Conservation (phyloP, 2,888 invertebrate species). For the Caenorhabditis becei region DNA sequence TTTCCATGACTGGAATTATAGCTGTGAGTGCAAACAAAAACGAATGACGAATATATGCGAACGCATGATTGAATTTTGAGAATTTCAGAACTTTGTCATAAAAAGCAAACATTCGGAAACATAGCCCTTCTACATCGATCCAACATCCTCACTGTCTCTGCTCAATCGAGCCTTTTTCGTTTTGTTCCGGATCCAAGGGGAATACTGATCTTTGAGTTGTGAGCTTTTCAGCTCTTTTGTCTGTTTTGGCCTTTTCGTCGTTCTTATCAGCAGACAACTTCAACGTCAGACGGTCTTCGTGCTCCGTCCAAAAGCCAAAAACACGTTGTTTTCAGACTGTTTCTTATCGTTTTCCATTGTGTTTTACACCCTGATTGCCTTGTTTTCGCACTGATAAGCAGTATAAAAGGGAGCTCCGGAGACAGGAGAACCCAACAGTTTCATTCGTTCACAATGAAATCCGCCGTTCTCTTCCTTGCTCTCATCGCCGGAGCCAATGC, state of each 20-base stretch:
- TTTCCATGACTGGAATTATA: too few relatives aligned
- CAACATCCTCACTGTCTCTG: too few relatives aligned
- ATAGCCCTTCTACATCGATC: too few relatives aligned
- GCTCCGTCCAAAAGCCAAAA: constrained; percentile 7
- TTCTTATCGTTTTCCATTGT: neutral
- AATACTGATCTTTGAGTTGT: too few relatives aligned
- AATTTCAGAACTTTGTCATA: too few relatives aligned
- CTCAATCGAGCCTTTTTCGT: too few relatives aligned
- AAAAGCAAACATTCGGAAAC: too few relatives aligned
- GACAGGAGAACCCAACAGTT: neutral
- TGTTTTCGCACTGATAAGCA: constrained; percentile 32
- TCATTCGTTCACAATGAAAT: constrained; percentile 31
- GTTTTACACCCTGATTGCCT: neutral
- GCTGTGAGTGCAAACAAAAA: too few relatives aligned
- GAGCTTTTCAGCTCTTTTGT: neutral
- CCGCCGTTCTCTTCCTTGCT: constrained; percentile 15
- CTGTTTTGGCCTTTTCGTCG: neutral
- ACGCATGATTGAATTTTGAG: too few relatives aligned
- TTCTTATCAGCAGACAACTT: constrained; percentile 1
- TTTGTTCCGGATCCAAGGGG: too few relatives aligned
- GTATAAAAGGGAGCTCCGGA: constrained; percentile 14
- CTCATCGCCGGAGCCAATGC: constrained; percentile 33
- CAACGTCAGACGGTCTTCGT: neutral
- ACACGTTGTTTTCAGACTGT: constrained; percentile 2
- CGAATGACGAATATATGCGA: too few relatives aligned